Percentiles rank a stretch among this genome's conserved stretches.
Conservation (phyloP, 2,888 invertebrate species). For the Periphyllus acericola region DNA sequence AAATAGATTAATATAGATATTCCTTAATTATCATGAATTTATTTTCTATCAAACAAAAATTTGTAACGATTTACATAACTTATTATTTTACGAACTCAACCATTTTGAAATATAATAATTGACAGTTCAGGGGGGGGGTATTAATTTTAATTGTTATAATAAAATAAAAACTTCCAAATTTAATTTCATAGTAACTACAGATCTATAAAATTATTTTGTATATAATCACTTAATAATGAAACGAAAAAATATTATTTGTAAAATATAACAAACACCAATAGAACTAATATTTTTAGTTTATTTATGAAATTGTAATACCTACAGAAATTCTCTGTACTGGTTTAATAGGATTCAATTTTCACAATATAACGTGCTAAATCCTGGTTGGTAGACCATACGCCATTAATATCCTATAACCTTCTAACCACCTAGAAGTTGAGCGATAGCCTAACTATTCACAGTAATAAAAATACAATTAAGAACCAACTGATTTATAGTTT, state of each 20-base stretch:
- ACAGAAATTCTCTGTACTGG: neutral
- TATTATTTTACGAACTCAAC: too few species aligned
- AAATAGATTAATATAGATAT: too few species aligned
- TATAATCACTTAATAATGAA: neutral
- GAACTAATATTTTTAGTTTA: neutral
- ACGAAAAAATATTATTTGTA: neutral
- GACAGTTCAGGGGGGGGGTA: too few species aligned
- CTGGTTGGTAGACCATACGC: neutral
- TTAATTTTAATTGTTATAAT: too few species aligned
- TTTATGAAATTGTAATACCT: neutral
- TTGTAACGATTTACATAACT: too few species aligned
- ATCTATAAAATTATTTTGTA: too few species aligned
- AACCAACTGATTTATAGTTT: neutral
- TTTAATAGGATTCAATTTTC: conserved; percentile 22
- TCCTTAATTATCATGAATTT: too few species aligned
- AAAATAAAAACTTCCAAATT: neutral
- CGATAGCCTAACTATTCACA: neutral
- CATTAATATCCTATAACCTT: neutral
- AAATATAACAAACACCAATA: neutral
- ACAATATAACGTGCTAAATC: neutral
- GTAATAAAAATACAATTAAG: neutral
- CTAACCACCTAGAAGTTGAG: neutral
- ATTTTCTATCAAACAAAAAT: too few species aligned
- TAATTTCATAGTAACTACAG: neutral
- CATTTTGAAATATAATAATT: too few species aligned